Evolutionary conservation across 1,140 invertebrate genomes (phyloP).

Genomic region (Aphis gossypii): DNA sequence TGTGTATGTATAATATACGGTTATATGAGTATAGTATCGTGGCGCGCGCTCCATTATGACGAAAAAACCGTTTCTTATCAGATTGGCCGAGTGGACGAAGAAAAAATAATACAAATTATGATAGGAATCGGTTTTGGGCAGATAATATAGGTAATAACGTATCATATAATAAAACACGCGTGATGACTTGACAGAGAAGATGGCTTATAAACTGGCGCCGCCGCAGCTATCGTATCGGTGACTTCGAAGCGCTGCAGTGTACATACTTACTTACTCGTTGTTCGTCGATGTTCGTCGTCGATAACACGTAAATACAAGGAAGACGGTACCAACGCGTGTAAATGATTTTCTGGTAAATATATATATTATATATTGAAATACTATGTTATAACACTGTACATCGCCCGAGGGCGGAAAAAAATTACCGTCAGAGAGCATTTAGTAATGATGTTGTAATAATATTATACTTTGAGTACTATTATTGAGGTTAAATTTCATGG

Average conservation of each 20-base stretch:
- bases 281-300: neutral
- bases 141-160: neutral
- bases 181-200: neutral
- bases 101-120: neutral
- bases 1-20: neutral
- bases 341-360: neutral
- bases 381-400: neutral
- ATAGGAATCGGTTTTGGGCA: neutral
- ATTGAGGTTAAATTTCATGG: neutral
- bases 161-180: neutral
- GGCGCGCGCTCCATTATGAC: neutral
- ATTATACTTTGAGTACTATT: neutral
- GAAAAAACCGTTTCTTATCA: neutral
- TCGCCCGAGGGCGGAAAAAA: neutral
- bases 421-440: neutral
- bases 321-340: neutral
- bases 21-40: neutral
- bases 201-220: neutral
- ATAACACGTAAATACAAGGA: neutral
- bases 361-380: neutral
- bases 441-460: neutral
- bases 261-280: neutral
- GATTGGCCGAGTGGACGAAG: neutral
- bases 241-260: neutral
- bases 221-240: neutral